These are phyloP conservation scores for Lampris incognitus DNA, from an alignment of 2,113 vertebrate species.

Conservation along the genomic window DNA sequence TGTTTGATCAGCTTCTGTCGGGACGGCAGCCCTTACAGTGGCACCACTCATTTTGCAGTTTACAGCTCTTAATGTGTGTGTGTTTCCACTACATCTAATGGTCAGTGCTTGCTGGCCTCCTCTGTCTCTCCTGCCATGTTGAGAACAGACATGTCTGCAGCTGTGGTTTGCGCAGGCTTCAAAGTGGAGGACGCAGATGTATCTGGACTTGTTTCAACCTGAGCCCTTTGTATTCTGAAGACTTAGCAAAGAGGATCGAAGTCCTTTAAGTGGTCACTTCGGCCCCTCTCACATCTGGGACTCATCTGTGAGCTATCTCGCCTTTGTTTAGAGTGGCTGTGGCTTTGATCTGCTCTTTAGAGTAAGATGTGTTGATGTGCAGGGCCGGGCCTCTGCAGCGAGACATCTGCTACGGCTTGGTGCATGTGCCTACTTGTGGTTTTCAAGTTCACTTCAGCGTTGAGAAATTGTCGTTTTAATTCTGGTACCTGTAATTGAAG, in stretches of 20 bases:
- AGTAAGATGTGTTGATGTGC: conserved; percentile 55
- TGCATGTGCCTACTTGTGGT: not conserved
- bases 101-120: conserved; percentile 39
- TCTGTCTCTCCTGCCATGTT: conserved; percentile 42
- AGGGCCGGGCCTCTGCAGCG: conserved; percentile 42
- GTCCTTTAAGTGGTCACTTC: conserved; percentile 74
- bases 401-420: conserved; percentile 11
- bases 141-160: conserved; percentile 68
- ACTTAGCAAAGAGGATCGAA: conserved; percentile 72
- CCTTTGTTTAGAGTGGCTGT: conserved; percentile 67
- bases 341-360: conserved; percentile 71
- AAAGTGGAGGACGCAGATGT: conserved; percentile 68
- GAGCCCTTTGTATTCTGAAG: conserved; percentile 67
- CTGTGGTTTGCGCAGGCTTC: conserved; percentile 65
- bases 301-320: conserved; percentile 73
- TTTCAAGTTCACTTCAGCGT: conserved; percentile 5
- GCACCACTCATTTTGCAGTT: conserved; percentile 56
- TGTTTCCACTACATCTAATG: conserved; percentile 68
- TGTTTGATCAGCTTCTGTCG: conserved; percentile 65
- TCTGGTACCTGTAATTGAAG: too few species aligned
- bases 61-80: conserved; percentile 52
- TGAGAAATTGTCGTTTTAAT: not conserved
- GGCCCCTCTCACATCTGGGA: conserved; percentile 75
- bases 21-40: conserved; percentile 26
- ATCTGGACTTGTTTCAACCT: conserved; percentile 67